Evolutionary conservation across 2,888 invertebrate genomes (phyloP), one percentile per base, ranked within the genome.

Genomic region (Chrysopilus asiliformis): DNA sequence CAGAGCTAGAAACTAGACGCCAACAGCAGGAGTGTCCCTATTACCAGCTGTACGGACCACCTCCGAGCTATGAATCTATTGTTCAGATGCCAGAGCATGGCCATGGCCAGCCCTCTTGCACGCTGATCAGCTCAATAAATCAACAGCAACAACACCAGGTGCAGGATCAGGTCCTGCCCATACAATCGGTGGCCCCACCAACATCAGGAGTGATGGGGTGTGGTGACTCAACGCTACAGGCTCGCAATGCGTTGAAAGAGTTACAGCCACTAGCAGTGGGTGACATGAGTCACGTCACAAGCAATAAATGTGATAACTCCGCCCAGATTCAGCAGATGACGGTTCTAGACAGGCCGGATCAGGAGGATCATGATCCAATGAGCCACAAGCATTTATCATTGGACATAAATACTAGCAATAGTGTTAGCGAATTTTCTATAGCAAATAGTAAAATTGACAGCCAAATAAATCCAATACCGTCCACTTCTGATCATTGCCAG

Each of bases 21-120:
- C 46, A 47, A 32, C 41, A 36, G 30, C 39, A 44, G 32, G 56
- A 55, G 49, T 64, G 60, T 38, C 64, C 65, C 4, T 65, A 65
- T 41, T 62, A 64, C 43, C 60, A 64, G 40, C 45, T 65, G n/a
- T 66, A 65, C 43, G 66, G 65, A 13, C 66, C 66, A 27, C 66
- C 66, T 9, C 66, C 66, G n/a, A 64, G 64, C 43, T 66, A 66
- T 45, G 66, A 66, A 41, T 63, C 65, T 25, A 65, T 65, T 35
- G 58, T 65, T 39, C 43, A 37, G 18, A 26, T 47, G 12, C 39
- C 42, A 7, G 40, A 43, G 13, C 38, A 17, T 12, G 35, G 34
- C 12, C 31, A 27, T 26, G 41, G 41, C 3, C 41, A 42, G 25
- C 29, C 45, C 4, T 42, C 42, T 2, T 46, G 45, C 20, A 30